Base-by-base conservation (phyloP, 2,797 vertebrate species). In the Danio choprae region DNA sequence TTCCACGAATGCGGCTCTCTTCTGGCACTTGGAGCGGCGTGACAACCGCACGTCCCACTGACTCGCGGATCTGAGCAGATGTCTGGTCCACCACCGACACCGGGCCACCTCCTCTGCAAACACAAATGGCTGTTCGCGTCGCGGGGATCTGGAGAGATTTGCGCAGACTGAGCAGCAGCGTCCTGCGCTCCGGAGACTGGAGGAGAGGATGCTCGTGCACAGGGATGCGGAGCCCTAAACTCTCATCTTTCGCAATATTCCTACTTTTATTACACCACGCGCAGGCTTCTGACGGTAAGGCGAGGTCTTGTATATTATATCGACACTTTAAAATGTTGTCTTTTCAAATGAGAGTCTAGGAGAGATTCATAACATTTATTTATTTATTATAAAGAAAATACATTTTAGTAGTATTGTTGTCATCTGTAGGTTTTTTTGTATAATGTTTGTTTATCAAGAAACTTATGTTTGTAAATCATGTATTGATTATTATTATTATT, bases 111-210 rank as follows among this genome's bases (percentile, higher is more conserved):
- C 86, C 90, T 80, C 85, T 89, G 92, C 91, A 93, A 89, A 87
- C 86, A 72, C 84, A 86, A 87, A 94, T 94, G 94, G 91, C 92
- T 94, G 89, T 90, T 88, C 85, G 90, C 89, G 48, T 93, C 90
- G 93, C 90, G 89, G 89, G 89, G 80, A 88, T 83, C 77, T 85
- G 88, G 85, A 86, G 87, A 59, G 87, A 85, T 90, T 88, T 86
- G 56, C 84, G 79, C 83, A 40, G 50, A 83, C 86, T 82, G 85
- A 89, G 85, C n/a, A 48, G 71, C 38, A 72, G 74, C 62, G 79
- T 71, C 56, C 22, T 79, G 77, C 53, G 65, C 81, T 81, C 77
- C 67, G 58, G 64, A 84, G 87, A 40, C 84, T 86, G 84, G 87
- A 87, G 83, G 77, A 71, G 85, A 84, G 85, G 82, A 82, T 89